Conservation (phyloP, 2,113 vertebrate genomes). For the Andinoacara biseriatus region DNA sequence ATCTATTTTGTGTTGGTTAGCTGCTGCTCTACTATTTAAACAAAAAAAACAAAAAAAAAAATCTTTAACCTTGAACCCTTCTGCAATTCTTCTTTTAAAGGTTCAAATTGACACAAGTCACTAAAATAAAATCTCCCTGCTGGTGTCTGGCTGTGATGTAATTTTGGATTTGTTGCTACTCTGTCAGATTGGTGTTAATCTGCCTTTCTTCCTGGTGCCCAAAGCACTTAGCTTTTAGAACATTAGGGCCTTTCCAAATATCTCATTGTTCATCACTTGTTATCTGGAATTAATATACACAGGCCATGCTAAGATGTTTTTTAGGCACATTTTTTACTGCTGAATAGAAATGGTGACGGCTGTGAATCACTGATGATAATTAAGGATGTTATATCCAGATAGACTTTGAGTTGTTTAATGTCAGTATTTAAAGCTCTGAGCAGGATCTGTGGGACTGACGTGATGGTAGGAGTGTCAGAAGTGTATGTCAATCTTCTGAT, state of each 20-base stretch:
- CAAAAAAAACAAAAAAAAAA: background rate
- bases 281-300: background rate
- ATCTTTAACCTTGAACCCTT: constrained; percentile 39
- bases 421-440: background rate
- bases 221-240: background rate
- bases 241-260: background rate
- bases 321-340: background rate
- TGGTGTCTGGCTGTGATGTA: background rate
- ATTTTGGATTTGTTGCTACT: background rate
- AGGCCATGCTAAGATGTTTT: background rate
- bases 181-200: background rate
- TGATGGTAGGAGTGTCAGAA: background rate
- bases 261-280: background rate
- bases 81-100: constrained; percentile 28
- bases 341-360: background rate
- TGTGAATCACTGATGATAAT: background rate
- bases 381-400: too few species aligned
- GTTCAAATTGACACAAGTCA: constrained; percentile 33
- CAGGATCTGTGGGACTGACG: background rate
- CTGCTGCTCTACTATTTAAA: constrained; percentile 17
- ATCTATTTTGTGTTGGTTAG: constrained; percentile 41
- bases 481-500: background rate
- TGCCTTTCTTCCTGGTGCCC: background rate
- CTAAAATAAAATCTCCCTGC: background rate
- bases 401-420: too few species aligned